Evolutionary conservation across 2,797 vertebrate genomes (phyloP).

Genomic region (Typhlichthys subterraneus): DNA sequence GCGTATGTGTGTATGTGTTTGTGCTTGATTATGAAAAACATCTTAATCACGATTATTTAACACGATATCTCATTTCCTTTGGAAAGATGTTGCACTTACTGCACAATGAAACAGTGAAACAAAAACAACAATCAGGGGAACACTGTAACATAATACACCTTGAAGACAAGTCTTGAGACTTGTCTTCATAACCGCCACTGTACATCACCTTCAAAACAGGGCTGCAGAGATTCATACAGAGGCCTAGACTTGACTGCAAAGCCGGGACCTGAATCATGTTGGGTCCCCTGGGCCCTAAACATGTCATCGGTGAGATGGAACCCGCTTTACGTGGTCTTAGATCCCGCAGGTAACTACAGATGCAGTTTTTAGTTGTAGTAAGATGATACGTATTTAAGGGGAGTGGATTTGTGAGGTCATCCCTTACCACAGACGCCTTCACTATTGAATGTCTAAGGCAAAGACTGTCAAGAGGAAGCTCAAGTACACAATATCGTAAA

Average conservation of each 20-base stretch:
- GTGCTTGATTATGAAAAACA: too few species aligned
- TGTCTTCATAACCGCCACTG: constrained; percentile 43
- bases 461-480: constrained; percentile 27
- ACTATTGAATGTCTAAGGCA: constrained; percentile 40
- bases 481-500: constrained; percentile 18
- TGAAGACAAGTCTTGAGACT: constrained; percentile 47
- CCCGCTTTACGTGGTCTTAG: constrained; percentile 35
- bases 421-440: constrained; percentile 30
- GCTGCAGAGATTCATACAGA: constrained; percentile 49
- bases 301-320: constrained; percentile 44
- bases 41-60: too few species aligned
- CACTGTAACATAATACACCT: constrained; percentile 58
- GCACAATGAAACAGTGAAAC: too few species aligned
- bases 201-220: constrained; percentile 62
- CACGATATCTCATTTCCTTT: too few species aligned
- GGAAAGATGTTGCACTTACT: too few species aligned
- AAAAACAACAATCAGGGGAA: background rate
- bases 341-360: constrained; percentile 34
- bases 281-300: constrained; percentile 40
- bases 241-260: constrained; percentile 44
- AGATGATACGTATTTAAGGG: constrained; percentile 39
- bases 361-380: constrained; percentile 26
- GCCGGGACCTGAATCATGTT: constrained; percentile 49
- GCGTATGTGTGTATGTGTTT: too few species aligned
- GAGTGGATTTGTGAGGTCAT: constrained; percentile 33